Conservation (phyloP, 2,113 vertebrate genomes). For the Diphyllodes magnificus region DNA sequence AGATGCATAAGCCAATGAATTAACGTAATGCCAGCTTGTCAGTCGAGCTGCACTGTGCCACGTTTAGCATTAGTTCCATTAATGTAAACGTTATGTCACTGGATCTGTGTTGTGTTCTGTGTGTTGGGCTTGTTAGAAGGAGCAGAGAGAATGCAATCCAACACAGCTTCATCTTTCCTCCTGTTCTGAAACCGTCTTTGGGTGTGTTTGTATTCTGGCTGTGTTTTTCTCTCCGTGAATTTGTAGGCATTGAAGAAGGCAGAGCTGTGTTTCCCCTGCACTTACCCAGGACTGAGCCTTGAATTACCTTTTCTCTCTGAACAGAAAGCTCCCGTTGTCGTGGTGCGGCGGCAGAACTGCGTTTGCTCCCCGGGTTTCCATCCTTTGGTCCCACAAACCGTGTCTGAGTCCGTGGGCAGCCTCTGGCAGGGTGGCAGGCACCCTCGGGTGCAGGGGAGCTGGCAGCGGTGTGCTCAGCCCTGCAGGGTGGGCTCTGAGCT, state of each 20-base stretch:
- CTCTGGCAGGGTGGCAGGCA: background rate
- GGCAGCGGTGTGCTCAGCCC: background rate
- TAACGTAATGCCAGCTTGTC: background rate
- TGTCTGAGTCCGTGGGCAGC: background rate
- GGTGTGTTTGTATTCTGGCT: background rate
- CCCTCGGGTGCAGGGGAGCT: accelerated
- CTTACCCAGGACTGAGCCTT: background rate
- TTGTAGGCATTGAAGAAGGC: background rate
- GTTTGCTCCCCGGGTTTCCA: background rate
- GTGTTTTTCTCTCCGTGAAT: background rate
- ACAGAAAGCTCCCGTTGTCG: accelerated
- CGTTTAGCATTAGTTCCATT: background rate
- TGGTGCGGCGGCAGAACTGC: background rate
- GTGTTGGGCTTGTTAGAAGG: background rate
- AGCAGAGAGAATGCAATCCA: background rate
- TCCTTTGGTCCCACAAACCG: accelerated
- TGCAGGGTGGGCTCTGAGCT: accelerated
- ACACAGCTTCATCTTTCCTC: background rate
- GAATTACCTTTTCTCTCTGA: background rate
- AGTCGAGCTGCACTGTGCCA: background rate
- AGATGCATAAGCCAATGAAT: background rate
- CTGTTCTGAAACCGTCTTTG: background rate
- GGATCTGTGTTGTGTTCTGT: background rate
- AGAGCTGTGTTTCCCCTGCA: background rate
- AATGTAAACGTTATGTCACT: background rate